Percentiles rank a stretch among this genome's conserved stretches.
These are phyloP conservation scores for Potamilus streckersoni DNA, from an alignment of 1,140 invertebrate species.

Conservation along the genomic window DNA sequence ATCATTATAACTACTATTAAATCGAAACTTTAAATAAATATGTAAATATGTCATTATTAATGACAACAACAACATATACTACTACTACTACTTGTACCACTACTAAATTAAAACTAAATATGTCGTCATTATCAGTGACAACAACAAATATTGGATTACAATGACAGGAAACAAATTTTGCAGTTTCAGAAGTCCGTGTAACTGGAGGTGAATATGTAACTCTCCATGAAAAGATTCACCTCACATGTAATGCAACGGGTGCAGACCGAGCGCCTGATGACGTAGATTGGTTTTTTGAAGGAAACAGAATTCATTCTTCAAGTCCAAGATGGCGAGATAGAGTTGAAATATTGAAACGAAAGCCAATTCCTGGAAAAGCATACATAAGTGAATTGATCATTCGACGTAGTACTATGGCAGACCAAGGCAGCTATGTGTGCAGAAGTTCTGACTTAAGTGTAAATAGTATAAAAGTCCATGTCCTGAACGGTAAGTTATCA, in stretches of 20 bases:
- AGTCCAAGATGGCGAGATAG: conserved; percentile 31
- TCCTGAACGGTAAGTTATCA: conserved; percentile 39
- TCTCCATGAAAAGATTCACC: conserved; percentile 28
- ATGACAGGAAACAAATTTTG: background rate
- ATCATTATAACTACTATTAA: no score
- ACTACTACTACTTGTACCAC: no score
- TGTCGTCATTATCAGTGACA: no score
- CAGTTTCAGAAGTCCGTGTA: conserved; percentile 33
- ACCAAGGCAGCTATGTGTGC: conserved; percentile 47
- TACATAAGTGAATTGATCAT: conserved; percentile 43
- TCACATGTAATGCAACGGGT: conserved; percentile 46
- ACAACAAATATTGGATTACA: no score
- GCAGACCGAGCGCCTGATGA: conserved; percentile 38
- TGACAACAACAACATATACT: no score
- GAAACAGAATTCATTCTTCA: conserved; percentile 32
- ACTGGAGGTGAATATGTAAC: conserved; percentile 33
- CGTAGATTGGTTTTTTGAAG: conserved; percentile 48
- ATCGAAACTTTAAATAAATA: no score
- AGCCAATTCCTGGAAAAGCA: conserved; percentile 30
- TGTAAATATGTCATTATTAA: no score
- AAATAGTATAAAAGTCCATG: conserved; percentile 36
- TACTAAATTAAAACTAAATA: no score
- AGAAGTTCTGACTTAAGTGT: conserved; percentile 41
- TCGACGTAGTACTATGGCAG: conserved; percentile 30
- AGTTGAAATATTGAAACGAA: conserved; percentile 29